Base-by-base conservation (phyloP, 2,888 invertebrate species). In the Margaritifera margaritifera region DNA sequence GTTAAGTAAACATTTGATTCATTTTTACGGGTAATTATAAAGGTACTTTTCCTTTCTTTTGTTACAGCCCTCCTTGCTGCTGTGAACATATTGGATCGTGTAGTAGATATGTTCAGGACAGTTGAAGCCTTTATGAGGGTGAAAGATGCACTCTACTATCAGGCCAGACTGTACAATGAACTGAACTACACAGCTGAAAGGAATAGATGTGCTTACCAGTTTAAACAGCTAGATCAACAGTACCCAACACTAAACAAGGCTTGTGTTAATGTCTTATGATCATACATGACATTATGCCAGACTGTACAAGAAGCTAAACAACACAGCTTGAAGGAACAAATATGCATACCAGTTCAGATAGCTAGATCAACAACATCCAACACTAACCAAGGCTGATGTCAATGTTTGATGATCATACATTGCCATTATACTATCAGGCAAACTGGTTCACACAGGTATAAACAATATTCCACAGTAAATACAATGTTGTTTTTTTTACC, bases 191-290 rank as follows among this genome's bases (percentile, higher is more conserved):
- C 92, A 20, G 91, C 92, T 0, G 93, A 95, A 79, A 92, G 96
- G 73, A 96, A 96, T 89, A 94, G 94, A 81, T 94, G 94, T 87
- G 94, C 96, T 0, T 93, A 94, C 85, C 94, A 95, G 90, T 96
- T 94, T 86, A 92, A 94, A 72, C 93, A 94, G 78, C 91, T 96
- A 64, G 94, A 95, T 88, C 93, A 93, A 80, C 94, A 95, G 84
- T 93, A 94, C 95, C 93, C 96, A 94, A 91, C 96, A 94, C 68
- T 83, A 8, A 76, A 71, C 57, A 74, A 68, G 25, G 65, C 77
- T 8, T 25, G 72, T 20, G 74, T 86, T 20, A 77, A 77, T 71
- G 77, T 78, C 5, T 66, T 84, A 19, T 85, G 69, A 80, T 59
- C 55, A 24, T 58, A 27, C 2, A 8, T 3, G 55, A 55, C 24